Percentiles rank a stretch among this genome's conserved stretches.
Conservation (phyloP, 92 coral and sea anemone genomes). For the Parazoanthus atlanticus region DNA sequence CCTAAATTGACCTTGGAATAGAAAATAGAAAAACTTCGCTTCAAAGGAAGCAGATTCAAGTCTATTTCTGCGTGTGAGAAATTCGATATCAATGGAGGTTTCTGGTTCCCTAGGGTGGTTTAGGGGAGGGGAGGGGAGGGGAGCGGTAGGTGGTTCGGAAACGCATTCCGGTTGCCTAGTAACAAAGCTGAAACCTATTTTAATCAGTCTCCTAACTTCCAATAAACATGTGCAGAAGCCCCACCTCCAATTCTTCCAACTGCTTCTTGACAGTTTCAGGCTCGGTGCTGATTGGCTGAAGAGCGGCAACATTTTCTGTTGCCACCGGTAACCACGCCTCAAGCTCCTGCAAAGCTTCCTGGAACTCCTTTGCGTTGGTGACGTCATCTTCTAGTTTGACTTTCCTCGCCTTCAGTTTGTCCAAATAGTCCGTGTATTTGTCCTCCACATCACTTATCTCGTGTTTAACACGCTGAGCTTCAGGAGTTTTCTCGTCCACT, state of each 20-base stretch:
- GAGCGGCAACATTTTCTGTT: constrained; percentile 76
- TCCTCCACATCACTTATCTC: constrained; percentile 71
- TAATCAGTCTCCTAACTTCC: not conserved
- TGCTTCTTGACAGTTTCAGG: constrained; percentile 88
- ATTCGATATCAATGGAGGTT: too few species aligned
- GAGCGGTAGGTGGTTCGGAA: not conserved
- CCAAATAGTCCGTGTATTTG: constrained; percentile 75
- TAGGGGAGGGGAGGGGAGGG: too few species aligned
- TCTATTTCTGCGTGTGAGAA: too few species aligned
- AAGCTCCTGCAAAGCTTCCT: constrained; percentile 76
- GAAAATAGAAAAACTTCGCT: too few species aligned
- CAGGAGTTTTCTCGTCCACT: constrained; percentile 85
- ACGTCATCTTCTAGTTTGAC: constrained; percentile 80
- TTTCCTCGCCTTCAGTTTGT: constrained; percentile 77
- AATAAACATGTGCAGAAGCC: constrained; percentile 8
- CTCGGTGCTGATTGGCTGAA: constrained; percentile 96
- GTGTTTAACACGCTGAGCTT: constrained; percentile 73
- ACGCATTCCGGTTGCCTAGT: too few species aligned
- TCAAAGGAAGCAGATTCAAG: not conserved
- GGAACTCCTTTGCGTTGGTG: constrained; percentile 80
- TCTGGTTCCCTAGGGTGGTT: too few species aligned
- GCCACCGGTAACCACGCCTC: constrained; percentile 90
- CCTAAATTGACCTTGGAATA: too few species aligned
- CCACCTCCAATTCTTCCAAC: constrained; percentile 91
- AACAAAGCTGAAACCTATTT: not conserved